Evolutionary conservation across 2,888 invertebrate species (phyloP), one percentile per base, ranked within the genome.

Genomic region (Macaria liturata): DNA sequence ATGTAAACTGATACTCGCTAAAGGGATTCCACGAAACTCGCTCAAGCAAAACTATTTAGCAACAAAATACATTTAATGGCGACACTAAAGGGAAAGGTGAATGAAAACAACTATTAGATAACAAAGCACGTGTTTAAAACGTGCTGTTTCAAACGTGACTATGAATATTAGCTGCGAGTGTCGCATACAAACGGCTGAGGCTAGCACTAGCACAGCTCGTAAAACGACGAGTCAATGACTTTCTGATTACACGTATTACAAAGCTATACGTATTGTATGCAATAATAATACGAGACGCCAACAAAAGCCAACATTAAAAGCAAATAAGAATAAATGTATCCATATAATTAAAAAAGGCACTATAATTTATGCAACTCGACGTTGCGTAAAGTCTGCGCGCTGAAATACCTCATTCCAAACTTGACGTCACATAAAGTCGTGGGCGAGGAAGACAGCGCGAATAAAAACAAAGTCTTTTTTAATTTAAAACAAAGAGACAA

Each of bases 351-450:
- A 83, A 87, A 85, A 81, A 74, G 76, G 42, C n/a, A 42, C 70
- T 76, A 83, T 87, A 88, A 88, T 86, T 82, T 88, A 88, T 86
- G 83, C 88, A 88, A 83, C 74, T 80, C 86, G 83, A 80, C 77
- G 80, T 84, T 83, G 83, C 84, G 84, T 83, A 83, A 87, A 86
- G 76, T 75, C 72, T 74, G 75, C 76, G 74, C 74, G 72, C 68
- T 71, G 73, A 83, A 87, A 89, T 88, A 87, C 86, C 81, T 87
- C 85, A 84, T 86, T 88, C 88, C 83, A 75, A 87, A 86, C 83
- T 86, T 86, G 84, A 89, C 83, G 86, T 90, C 90, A 89, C 89
- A 90, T 90, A 90, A 90, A 91, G 82, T 86, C 80, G 87, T 87
- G 87, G 88, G 86, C 83, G 83, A 87, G 74, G 77, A 78, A 80